A percentile compares a stretch with the other conserved stretches of the same genome.
Evolutionary conservation across 2,797 vertebrate species (phyloP).

Genomic region (Numenius phaeopus): DNA sequence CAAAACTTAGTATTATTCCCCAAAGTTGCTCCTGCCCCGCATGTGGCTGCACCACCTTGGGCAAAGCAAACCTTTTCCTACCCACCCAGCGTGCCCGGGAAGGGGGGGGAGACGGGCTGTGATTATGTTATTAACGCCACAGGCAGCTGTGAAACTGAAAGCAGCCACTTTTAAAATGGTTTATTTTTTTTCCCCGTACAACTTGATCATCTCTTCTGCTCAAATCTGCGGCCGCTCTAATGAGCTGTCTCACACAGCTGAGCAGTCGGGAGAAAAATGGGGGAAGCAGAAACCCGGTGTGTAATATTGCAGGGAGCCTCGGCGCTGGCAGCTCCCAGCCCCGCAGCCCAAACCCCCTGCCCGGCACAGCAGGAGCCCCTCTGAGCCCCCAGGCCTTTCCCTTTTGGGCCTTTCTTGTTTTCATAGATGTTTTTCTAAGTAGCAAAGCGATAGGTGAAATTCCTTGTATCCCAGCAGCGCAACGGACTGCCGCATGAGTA

Average conservation of each 20-base stretch:
- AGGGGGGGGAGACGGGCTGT: fast-evolving
- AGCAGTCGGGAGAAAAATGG: neutral
- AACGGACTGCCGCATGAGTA: fast-evolving
- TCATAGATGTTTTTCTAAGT: neutral
- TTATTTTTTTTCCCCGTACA: neutral
- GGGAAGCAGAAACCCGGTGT: neutral
- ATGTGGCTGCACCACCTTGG: neutral
- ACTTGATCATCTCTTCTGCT: neutral
- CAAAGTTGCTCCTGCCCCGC: neutral
- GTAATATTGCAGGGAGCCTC: neutral
- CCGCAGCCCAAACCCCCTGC: neutral
- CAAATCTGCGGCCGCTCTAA: neutral
- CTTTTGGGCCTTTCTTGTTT: neutral
- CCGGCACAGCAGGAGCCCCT: neutral
- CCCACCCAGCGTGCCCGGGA: fast-evolving
- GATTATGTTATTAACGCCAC: fast-evolving
- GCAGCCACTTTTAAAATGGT: neutral
- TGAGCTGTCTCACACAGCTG: neutral
- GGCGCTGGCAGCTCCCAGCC: fast-evolving
- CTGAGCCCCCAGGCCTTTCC: neutral
- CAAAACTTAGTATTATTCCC: neutral
- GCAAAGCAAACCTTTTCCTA: neutral
- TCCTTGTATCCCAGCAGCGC: fast-evolving
- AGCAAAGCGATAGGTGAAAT: neutral
- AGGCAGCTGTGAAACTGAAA: neutral